Conservation (phyloP, 1,140 invertebrate species). For the Diorhabda carinulata region DNA sequence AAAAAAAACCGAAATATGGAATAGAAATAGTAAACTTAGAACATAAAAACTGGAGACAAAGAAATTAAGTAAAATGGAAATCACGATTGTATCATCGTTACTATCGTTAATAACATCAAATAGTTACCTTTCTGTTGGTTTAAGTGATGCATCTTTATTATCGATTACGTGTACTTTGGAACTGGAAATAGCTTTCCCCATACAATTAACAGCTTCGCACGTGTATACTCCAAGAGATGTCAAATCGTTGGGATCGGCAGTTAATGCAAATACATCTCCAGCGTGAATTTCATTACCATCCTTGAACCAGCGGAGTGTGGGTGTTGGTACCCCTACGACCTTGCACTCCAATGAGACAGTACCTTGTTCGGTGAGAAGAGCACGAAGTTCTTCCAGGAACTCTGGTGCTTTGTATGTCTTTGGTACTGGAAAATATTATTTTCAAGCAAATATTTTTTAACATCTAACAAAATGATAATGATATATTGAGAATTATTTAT, state of each 20-base stretch:
- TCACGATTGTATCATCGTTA: not conserved
- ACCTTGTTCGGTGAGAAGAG: constrained; percentile 78
- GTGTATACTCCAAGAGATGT: constrained; percentile 81
- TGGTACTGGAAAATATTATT: constrained; percentile 59
- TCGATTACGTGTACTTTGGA: constrained; percentile 75
- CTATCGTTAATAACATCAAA: not conserved
- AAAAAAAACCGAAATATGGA: no score
- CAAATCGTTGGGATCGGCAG: constrained; percentile 73
- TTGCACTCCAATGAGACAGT: constrained; percentile 86
- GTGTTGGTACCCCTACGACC: constrained; percentile 81
- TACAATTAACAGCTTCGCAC: constrained; percentile 82
- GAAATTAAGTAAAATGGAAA: no score
- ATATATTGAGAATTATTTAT: not conserved
- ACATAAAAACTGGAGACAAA: no score
- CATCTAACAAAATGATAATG: no score
- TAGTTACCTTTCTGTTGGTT: constrained; percentile 53
- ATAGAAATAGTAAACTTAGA: no score
- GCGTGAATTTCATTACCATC: constrained; percentile 82
- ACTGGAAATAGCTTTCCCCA: constrained; percentile 76
- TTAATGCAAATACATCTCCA: constrained; percentile 81
- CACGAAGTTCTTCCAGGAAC: constrained; percentile 77
- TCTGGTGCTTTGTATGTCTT: constrained; percentile 83
- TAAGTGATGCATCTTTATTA: constrained; percentile 61
- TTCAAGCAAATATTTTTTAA: no score
- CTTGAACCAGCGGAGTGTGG: constrained; percentile 76